Base-by-base conservation (phyloP, 2,113 vertebrate genomes). In the Aphelocoma coerulescens region DNA sequence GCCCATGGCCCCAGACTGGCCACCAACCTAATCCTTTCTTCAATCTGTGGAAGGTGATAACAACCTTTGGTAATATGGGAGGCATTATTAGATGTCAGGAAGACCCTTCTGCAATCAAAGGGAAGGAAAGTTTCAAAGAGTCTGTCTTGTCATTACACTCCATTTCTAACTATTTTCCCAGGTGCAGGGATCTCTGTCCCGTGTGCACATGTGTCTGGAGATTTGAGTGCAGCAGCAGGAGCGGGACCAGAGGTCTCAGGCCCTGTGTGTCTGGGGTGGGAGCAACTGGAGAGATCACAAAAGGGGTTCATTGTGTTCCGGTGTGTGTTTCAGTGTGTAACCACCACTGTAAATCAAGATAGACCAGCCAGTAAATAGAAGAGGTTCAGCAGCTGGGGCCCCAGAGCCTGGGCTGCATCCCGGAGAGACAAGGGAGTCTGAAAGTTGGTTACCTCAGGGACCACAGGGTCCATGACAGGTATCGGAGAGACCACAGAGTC, bases 171-270 rank as follows among this genome's bases (percentile, higher is more conserved):
- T 57, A 20, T 74, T 17, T 75, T 62, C 17, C 17, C 3, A 2
- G 20, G 2, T 66, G 11, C 41, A 48, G 23, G 5, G 11, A 19
- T 66, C 14, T 83, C 37, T 48, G 44, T 66, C 15, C 37, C 4
- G 3, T 16, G 13, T 23, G 23, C 27, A 13, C 0, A 2, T 43
- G 13, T 21, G 13, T 21, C 37, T 48, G 43, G 28, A 13, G 22
- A 44, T 59, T 63, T 68, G 44, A 63, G 32, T 33, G 37, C 18
- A 77, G 54, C n/a, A 77, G 10, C 12, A 72, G n/a, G 23, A 58
- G 13, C 5, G 19, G 24, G 24, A 91, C 41, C 21, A 62, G 15
- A 22, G 13, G 4, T 52, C 23, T 48, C 14, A 33, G 14, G 19
- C 1, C 13, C 14, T 59, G 4, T 2, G 4, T 85, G 16, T 65